Evolutionary conservation across 2,113 vertebrate species (phyloP), one percentile per base, ranked within the genome.

Genomic region (Misgurnus mizolepis): DNA sequence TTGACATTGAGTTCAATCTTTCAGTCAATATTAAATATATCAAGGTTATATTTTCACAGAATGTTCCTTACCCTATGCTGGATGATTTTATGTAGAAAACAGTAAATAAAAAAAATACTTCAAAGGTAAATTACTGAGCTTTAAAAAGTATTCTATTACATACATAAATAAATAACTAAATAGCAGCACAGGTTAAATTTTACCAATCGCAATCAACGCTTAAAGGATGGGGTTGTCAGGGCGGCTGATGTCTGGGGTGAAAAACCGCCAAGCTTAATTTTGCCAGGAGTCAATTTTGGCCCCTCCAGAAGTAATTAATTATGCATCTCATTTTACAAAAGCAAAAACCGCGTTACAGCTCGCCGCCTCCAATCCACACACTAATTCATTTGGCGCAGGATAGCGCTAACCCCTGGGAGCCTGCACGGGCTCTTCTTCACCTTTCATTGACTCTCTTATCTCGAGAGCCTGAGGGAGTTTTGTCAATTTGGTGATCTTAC

Each of bases 291-390:
- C 85, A 76, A 72, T 72, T 78, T 45, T 55, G 50, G 72, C 47
- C 74, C 64, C 58, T 78, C 70, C 69, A 68, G 68, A 79, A 65
- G 43, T 55, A 83, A 86, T 86, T 87, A 86, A 80, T 87, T 80
- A 87, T 83, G 71, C 85, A 86, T 79, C 78, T 86, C 83, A 84
- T 84, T 82, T 85, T 77, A 76, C 69, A 66, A 68, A 83, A 15
- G 78, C 78, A 67, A 39, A 22, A 47, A 64, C 18, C 67, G 65
- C n/a, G 61, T 72, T 84, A 82, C 82, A 79, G 75, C 80, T 85
- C 55, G 67, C 74, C 71, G 61, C 58, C 56, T 84, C 64, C 83
- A 78, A 85, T 83, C 64, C 56, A 43, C 75, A 34, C 58, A 68
- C 70, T 78, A 68, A 87, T 85, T 80, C 79, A 60, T 67, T 72